Base-by-base conservation (phyloP, 2,797 vertebrate genomes). In the Neopelma chrysocephalum region DNA sequence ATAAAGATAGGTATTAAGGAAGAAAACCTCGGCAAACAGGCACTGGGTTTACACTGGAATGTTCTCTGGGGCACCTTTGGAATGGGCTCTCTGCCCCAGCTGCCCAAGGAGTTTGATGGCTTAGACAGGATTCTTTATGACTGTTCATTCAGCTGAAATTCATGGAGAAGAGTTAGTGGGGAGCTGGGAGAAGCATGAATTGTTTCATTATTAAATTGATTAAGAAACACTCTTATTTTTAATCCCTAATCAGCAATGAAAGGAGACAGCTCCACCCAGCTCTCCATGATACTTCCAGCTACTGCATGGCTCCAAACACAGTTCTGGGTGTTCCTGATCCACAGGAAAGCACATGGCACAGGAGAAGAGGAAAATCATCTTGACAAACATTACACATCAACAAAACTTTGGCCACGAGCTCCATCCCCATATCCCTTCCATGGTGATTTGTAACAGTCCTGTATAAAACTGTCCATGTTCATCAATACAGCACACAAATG, bases 281-380 rank as follows among this genome's bases (percentile, higher is more conserved):
- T 53, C 1, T 4, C 47, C 2, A 0, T 12, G 36, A 4, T 31
- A 62, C 60, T 87, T 64, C 65, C 62, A 87, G 1, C 16, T 29
- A 14, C 21, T 12, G 6, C 12, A 6, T 21, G 19, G n/a, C 51
- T 69, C 34, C 11, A 66, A 82, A 36, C 6, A 20, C 38, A 72
- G 21, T 13, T 69, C 62, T 61, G 3, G 11, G 4, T 7, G 21
- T 43, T 82, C 42, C 61, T 38, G 21, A 42, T 73, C 60, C 66
- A n/a, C 17, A 19, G 48, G 10, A 78, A 86, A 69, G 42, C 1
- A 2, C 12, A 3, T 6, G 40, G 40, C 43, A 64, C 4, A 5
- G 42, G 27, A 61, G 26, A 60, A 87, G 16, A 83, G 32, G 14
- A 81, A 70, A 80, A 81, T 19, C 64, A 25, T 50, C 16, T 23